These are phyloP conservation scores for Palloptera scutellata DNA, from an alignment of 2,888 invertebrate species.

Conservation along the genomic window DNA sequence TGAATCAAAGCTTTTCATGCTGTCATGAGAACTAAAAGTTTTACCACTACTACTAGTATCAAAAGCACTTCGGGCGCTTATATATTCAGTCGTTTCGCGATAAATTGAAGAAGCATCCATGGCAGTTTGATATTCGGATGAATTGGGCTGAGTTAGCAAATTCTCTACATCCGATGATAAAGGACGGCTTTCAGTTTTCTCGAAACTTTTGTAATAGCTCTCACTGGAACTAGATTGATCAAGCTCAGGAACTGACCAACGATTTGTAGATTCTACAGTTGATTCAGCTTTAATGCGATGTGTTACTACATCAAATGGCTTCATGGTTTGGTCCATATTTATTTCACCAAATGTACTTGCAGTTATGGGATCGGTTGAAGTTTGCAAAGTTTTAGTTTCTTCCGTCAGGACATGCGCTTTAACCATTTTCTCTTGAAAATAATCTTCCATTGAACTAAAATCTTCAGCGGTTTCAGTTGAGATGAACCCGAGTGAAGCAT, in stretches of 20 bases:
- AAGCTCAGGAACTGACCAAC: slow-evolving; percentile 79
- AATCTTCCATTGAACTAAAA: slow-evolving; percentile 60
- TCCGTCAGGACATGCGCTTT: slow-evolving; percentile 48
- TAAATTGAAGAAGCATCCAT: slow-evolving; percentile 79
- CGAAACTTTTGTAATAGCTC: slow-evolving; percentile 88
- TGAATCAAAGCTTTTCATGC: slow-evolving; percentile 89
- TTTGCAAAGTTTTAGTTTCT: slow-evolving; percentile 45
- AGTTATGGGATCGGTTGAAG: slow-evolving; percentile 34
- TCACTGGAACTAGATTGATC: slow-evolving; percentile 90
- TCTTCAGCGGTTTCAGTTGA: slow-evolving; percentile 59
- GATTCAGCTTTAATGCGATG: slow-evolving; percentile 61
- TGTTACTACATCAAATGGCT: slow-evolving; percentile 52
- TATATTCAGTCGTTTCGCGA: slow-evolving; percentile 85
- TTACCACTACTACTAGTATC: slow-evolving; percentile 60
- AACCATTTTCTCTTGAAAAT: slow-evolving; percentile 53
- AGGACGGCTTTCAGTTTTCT: slow-evolving; percentile 80
- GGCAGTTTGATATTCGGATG: slow-evolving; percentile 89
- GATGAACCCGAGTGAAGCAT: slow-evolving; percentile 54
- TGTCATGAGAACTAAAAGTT: slow-evolving; percentile 80
- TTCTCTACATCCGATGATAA: slow-evolving; percentile 88
- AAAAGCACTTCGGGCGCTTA: slow-evolving; percentile 85
- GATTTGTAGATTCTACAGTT: slow-evolving; percentile 67
- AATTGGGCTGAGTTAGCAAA: slow-evolving; percentile 76
- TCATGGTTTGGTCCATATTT: slow-evolving; percentile 49
- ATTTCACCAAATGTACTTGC: slow-evolving; percentile 50